phyloP scores from a whole-genome alignment of 53 echinoderm and acorn worm genomes.

The Antedon mediterranea region DNA sequence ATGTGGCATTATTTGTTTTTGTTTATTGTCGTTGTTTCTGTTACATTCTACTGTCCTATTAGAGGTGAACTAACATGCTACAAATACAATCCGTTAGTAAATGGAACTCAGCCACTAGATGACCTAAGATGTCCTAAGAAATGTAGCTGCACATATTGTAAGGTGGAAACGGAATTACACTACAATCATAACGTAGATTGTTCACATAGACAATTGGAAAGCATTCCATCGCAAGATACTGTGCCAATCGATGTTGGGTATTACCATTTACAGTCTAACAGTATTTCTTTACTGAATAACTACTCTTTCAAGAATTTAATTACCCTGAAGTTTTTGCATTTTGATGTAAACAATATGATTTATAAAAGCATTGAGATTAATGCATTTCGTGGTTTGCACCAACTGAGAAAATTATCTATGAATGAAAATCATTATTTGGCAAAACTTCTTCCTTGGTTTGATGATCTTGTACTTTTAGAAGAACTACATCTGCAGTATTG shows the following conservation, averaged over 20 bases:
- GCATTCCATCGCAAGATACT: background rate
- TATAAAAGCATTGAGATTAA: background rate
- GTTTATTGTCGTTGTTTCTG: too few species aligned
- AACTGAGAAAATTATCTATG: background rate
- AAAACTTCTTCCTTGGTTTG: background rate
- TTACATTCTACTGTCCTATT: too few species aligned
- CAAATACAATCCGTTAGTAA: background rate
- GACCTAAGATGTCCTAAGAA: background rate
- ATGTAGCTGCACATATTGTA: background rate
- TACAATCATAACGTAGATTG: background rate
- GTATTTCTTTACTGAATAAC: background rate
- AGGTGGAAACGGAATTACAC: background rate
- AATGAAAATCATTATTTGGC: background rate
- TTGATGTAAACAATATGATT: background rate
- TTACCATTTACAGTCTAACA: background rate
- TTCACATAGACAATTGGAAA: background rate
- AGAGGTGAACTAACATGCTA: background rate
- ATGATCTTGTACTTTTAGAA: background rate
- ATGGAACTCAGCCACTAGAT: background rate
- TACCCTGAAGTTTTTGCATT: background rate
- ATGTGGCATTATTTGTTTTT: too few species aligned
- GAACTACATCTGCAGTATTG: background rate
- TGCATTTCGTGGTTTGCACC: background rate
- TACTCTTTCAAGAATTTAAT: background rate
- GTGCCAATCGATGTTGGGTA: background rate